These are phyloP conservation scores for Caenorhabditis latens DNA, from an alignment of 1,140 invertebrate genomes.

Conservation along the genomic window DNA sequence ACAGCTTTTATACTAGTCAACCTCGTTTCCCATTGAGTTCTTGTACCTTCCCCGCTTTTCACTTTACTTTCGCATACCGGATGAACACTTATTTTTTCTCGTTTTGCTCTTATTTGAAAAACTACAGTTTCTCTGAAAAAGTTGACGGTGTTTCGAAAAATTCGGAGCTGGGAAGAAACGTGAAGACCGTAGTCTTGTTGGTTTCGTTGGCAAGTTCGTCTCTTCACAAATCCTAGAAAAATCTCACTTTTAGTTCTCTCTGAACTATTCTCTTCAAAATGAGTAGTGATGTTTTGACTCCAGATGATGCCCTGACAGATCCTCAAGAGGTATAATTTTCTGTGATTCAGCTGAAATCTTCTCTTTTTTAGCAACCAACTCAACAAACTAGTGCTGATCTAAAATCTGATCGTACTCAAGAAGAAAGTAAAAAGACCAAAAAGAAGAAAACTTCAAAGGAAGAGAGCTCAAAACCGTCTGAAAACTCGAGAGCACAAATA, in stretches of 20 bases:
- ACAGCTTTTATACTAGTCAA: not conserved
- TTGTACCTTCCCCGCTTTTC: not conserved
- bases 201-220: too few relatives aligned
- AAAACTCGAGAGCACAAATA: not conserved
- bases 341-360: too few relatives aligned
- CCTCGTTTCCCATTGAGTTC: not conserved
- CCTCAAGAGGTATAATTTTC: not conserved
- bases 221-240: too few relatives aligned
- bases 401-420: not conserved
- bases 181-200: too few relatives aligned
- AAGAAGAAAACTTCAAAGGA: not conserved
- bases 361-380: not conserved
- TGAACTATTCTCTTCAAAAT: not conserved
- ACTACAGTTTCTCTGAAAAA: too few relatives aligned
- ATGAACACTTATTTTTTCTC: constrained; percentile 13
- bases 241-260: too few relatives aligned
- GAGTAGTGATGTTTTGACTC: constrained; percentile 1
- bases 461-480: not conserved
- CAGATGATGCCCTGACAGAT: not conserved
- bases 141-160: too few relatives aligned
- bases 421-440: not conserved
- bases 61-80: not conserved
- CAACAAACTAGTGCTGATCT: not conserved
- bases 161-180: too few relatives aligned
- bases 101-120: not conserved